Evolutionary conservation across 2,888 invertebrate species (phyloP), one percentile per base, ranked within the genome.

Genomic region (Chalcis sispes): DNA sequence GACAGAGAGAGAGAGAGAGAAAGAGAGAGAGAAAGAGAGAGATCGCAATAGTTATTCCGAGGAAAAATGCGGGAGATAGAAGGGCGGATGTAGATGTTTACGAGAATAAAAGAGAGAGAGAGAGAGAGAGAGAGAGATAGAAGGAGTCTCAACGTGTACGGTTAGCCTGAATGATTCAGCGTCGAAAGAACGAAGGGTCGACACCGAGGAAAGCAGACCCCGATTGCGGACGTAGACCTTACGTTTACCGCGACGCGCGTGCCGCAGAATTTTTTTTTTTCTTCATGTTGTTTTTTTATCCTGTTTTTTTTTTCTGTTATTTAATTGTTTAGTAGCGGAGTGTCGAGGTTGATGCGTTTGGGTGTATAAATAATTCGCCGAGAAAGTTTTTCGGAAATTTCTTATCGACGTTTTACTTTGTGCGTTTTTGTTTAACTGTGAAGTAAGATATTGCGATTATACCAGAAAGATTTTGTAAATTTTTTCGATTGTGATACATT

Each of bases 221-320:
- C 78, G 79, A 83, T 81, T 80, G 80, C 81, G 82, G 83, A 73
- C 82, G 79, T 81, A 83, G 82, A 80, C 82, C 82, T 75, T 78
- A 23, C n/a, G 18, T 27, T 20, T 48, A 29, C 50, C 5, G 67
- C 59, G 54, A 64, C 48, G 23, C 42, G 48, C 27, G 46, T n/a
- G n/a, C n/a, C n/a, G n/a, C n/a, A n/a, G n/a, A n/a, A n/a, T n/a
- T n/a, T n/a, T n/a, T 8, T 3, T 7, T 46, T 46, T 46, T 46
- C 27, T 7, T 23, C 48, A 23, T 20, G 61, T 36, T 46, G n/a
- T 15, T n/a, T 3, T 3, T 7, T 46, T n/a, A 46, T 46, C 13
- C n/a, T n/a, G 18, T 50, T 50, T 10, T 50, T 20, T 50, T 50
- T 50, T 50, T 42, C 32, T 5, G 50, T 23, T 50, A 23, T 5